These are phyloP conservation scores for Ellobium chinense DNA, from an alignment of 2,888 invertebrate species.

Conservation along the genomic window DNA sequence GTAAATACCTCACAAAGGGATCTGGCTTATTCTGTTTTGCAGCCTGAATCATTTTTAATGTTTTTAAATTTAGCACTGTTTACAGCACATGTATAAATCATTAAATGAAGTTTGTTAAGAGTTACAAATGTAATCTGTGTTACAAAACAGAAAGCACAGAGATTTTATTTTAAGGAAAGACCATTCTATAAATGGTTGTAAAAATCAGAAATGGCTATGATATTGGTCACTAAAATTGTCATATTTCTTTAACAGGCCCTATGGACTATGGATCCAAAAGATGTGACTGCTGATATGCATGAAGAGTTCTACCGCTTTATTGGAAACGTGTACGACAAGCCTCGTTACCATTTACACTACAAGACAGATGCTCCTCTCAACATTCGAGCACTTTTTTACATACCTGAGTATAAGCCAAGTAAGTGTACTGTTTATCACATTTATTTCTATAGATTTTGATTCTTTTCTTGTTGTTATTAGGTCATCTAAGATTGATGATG, in stretches of 20 bases:
- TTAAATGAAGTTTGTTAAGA: no score
- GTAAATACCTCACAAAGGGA: no score
- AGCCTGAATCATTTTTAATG: no score
- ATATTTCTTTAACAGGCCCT: constrained; percentile 84
- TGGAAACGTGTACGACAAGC: constrained; percentile 90
- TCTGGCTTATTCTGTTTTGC: no score
- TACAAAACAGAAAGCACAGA: no score
- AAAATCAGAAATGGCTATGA: no score
- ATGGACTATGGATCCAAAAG: constrained; percentile 95
- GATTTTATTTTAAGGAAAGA: no score
- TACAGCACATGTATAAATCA: no score
- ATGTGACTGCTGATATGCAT: constrained; percentile 91
- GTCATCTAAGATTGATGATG: neutral
- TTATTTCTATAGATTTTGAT: neutral
- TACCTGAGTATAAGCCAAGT: constrained; percentile 95
- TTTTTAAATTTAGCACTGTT: no score
- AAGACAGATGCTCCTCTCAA: constrained; percentile 95
- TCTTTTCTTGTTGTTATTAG: neutral
- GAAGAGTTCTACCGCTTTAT: constrained; percentile 95
- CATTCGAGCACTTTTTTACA: constrained; percentile 93
- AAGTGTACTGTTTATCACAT: constrained; percentile 51
- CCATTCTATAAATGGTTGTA: no score
- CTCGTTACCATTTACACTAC: constrained; percentile 94
- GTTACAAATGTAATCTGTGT: no score
- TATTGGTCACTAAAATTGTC: no score